Base-by-base conservation (phyloP, 2,888 invertebrate genomes). In the Boloria selene region DNA sequence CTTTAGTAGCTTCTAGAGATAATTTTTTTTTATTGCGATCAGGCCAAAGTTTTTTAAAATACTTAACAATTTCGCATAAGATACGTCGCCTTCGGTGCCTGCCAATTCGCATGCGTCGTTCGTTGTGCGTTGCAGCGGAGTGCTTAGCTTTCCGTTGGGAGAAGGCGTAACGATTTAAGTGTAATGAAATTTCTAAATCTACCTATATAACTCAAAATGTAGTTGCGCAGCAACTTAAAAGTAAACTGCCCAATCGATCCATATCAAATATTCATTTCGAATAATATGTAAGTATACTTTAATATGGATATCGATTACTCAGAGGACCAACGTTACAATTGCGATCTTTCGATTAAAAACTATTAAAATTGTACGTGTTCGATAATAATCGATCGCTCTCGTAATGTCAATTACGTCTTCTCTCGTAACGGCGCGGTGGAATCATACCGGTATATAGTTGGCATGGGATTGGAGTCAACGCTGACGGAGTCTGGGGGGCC, bases 381-480 rank as follows among this genome's bases (percentile, higher is more conserved):
- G 16, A 16, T 3, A 17, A n/a, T n/a, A 22, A 22, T 22, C 22
- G 22, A 54, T 38, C 38, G 54, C 42, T 17, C 31, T 38, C 17
- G 16, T 38, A 42, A 42, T 3, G 38, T 4, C 16, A 16, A 49
- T 62, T 81, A 84, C 77, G 82, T 86, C 83, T 88, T 86, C 85
- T 83, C 85, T 82, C 80, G 73, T 70, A 73, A 64, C 74, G 77
- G 77, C 75, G 74, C 70, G 76, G 77, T 74, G 74, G 69, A 73
- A 75, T 75, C 75, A 75, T 95, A 97, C 97, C 97, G 96, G 94
- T 97, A 97, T 90, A 97, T 97, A 77, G 97, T 96, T 77, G 95
- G 95, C 90, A 96, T 95, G 86, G 96, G 95, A 92, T 95, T 96
- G 88, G 96, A 96, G 93, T 96, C 96, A 87, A 96, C 96, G 93